phyloP scores from a whole-genome alignment of 2,113 vertebrate genomes.

The Melanotaenia duboulayi region DNA sequence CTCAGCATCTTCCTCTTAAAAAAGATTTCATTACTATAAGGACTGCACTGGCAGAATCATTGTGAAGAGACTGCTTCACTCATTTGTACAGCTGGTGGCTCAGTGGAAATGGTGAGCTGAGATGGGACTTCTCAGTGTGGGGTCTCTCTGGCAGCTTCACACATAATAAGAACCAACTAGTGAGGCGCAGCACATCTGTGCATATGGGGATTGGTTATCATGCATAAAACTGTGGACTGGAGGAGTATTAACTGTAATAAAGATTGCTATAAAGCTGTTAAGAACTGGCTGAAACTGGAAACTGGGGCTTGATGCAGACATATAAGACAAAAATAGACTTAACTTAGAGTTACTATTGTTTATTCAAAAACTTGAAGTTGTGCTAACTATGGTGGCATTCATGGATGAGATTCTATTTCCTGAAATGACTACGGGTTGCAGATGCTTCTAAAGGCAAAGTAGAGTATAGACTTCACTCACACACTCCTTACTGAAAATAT shows the following conservation, averaged over 20 bases:
- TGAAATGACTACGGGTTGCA: too few relatives aligned
- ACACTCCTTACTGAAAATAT: background rate
- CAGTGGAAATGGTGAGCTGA: conserved; percentile 54
- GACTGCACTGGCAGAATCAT: conserved; percentile 55
- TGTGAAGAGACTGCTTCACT: conserved; percentile 59
- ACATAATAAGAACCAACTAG: conserved; percentile 41
- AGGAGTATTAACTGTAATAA: conserved; percentile 13
- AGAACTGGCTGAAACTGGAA: conserved; percentile 1
- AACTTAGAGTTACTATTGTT: background rate
- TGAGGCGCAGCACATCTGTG: conserved; percentile 59
- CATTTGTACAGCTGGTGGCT: conserved; percentile 70
- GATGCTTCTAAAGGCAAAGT: background rate
- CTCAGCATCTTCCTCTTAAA: conserved; percentile 67
- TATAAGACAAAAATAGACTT: background rate
- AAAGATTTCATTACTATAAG: conserved; percentile 69
- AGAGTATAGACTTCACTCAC: background rate
- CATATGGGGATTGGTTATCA: conserved; percentile 38
- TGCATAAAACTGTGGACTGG: conserved; percentile 30
- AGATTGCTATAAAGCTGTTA: conserved; percentile 20
- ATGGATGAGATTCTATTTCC: background rate
- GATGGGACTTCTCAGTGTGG: conserved; percentile 70
- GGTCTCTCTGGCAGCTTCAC: conserved; percentile 54
- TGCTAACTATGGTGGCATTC: background rate
- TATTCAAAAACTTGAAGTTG: too few relatives aligned
- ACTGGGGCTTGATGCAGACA: background rate